phyloP scores from a whole-genome alignment of 2,113 vertebrate species.

The Scomber scombrus region DNA sequence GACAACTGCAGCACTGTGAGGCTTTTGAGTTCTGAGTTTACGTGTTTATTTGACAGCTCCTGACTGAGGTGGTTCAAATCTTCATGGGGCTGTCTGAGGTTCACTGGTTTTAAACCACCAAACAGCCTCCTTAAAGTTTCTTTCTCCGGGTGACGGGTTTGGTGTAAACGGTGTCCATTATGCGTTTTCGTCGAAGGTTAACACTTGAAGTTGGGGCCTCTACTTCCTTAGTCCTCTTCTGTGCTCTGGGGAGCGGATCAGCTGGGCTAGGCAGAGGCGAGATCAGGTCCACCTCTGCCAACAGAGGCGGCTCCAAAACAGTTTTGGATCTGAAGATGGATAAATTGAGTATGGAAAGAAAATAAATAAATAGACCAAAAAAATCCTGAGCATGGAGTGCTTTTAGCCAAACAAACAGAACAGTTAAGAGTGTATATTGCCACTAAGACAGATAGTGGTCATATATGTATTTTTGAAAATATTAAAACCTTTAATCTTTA shows the following conservation, averaged over 20 bases:
- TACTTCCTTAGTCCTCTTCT: conserved; percentile 64
- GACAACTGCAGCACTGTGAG: conserved; percentile 38
- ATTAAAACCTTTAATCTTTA: no score
- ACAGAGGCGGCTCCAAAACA: conserved; percentile 81
- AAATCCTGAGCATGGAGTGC: neutral
- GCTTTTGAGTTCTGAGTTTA: conserved; percentile 39
- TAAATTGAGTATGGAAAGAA: neutral
- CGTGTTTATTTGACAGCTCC: conserved; percentile 38
- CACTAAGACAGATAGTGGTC: neutral
- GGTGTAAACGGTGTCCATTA: conserved; percentile 87
- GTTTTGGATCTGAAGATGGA: conserved; percentile 80
- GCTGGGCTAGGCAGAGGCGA: conserved; percentile 90
- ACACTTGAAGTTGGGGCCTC: conserved; percentile 72
- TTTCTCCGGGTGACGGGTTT: conserved; percentile 93
- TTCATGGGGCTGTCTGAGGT: conserved; percentile 50
- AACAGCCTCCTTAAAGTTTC: conserved; percentile 84
- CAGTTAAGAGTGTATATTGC: neutral
- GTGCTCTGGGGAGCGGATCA: conserved; percentile 70
- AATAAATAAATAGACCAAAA: neutral
- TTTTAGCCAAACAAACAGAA: neutral
- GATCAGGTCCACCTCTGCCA: conserved; percentile 87
- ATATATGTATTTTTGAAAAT: neutral
- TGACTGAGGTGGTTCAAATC: conserved; percentile 4
- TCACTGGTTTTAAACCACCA: conserved; percentile 23
- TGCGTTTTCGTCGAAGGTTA: conserved; percentile 84